Conservation (phyloP, 2,888 invertebrate genomes). For the Achlya flavicornis region DNA sequence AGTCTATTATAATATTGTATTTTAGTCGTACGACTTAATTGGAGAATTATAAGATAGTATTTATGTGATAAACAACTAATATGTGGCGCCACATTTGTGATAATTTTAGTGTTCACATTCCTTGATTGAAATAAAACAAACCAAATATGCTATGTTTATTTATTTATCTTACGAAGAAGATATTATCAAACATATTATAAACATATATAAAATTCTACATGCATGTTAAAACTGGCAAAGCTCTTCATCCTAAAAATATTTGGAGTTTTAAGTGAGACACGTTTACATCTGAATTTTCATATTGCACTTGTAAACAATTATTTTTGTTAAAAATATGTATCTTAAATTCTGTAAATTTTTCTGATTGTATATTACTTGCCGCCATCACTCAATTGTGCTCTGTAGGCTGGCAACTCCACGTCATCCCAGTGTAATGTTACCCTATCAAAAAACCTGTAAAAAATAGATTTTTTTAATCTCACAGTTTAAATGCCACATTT, state of each 20-base stretch:
- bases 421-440: conserved; percentile 66
- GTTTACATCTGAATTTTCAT: no score
- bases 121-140: conserved; percentile 1
- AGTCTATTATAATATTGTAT: no score
- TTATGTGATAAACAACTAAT: background rate
- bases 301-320: no score
- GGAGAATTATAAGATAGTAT: no score
- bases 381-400: conserved; percentile 33
- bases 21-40: no score
- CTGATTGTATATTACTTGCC: background rate
- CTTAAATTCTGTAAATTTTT: no score
- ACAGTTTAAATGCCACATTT: background rate
- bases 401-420: conserved; percentile 57
- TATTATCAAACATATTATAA: no score
- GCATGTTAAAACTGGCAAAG: background rate
- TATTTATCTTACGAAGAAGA: background rate
- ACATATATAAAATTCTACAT: no score
- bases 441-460: conserved; percentile 60
- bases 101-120: conserved; percentile 5
- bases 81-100: background rate
- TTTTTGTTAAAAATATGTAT: no score
- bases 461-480: background rate
- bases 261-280: no score
- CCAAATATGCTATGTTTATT: background rate
- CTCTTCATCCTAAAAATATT: no score